Evolutionary conservation across 2,113 vertebrate species (phyloP), one percentile per base, ranked within the genome.

Genomic region (Lepus europaeus): DNA sequence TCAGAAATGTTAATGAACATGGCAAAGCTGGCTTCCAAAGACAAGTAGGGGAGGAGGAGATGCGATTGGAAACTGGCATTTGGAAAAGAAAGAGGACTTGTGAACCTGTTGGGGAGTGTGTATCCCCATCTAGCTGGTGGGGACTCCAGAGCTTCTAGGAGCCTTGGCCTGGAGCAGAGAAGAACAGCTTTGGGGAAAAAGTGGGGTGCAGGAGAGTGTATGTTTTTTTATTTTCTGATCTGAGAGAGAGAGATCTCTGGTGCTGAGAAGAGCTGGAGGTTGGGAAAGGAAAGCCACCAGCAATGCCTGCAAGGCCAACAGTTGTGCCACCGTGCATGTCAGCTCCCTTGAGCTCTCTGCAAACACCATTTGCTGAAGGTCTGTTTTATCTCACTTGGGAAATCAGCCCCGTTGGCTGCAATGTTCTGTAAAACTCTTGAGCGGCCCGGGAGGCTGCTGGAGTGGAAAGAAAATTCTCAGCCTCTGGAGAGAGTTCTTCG

Each of bases 1-100:
- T 93, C 73, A 84, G 77, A 80, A 92, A 74, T 87, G 90, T 53
- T 53, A 25, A n/a, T 16, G 29, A 91, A 77, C 33, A 12, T 4
- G 49, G 51, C 66, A 70, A 88, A 81, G 45, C 63, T 89, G 86
- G 25, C n/a, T 86, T 77, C 81, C 9, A 49, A 49, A 51, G 63
- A 56, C 45, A 53, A 87, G 64, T 11, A n/a, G 56, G 10, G 6
- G 25, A 49, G 1, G 1, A 3, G 49, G 31, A 56, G 39, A 87
- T 19, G 39, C 0, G 16, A 53, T 4, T 51, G 10, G 22, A 66
- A 90, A 64, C 39, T 31, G 64, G 11, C 20, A 2, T 8, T 19
- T 39, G 36, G 12, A 13, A 33, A 13, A n/a, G 14, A 61, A 29
- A 64, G 31, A 20, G 13, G 17, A 68, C 36, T 61, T 64, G 11